Conservation (phyloP, 2,113 vertebrate species). For the Rhinoderma darwinii region DNA sequence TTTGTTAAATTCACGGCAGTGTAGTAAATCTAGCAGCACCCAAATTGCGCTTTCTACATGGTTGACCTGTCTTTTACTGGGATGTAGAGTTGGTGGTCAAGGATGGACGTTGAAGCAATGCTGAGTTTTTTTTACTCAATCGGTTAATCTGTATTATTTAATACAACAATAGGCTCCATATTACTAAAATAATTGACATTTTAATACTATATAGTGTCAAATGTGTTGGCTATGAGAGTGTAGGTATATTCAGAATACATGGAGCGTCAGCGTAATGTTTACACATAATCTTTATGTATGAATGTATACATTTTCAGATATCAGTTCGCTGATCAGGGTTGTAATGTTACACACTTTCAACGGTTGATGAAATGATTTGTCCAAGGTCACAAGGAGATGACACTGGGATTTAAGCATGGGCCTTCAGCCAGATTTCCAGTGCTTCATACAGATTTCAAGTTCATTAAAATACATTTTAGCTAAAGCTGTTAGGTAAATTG, state of each 20-base stretch:
- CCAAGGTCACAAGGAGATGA: conserved; percentile 27
- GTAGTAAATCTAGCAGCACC: neutral
- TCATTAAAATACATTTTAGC: neutral
- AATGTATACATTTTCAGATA: neutral
- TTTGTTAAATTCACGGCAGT: neutral
- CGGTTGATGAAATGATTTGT: conserved; percentile 2
- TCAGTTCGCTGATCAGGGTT: neutral
- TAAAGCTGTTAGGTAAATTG: neutral
- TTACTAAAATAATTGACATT: neutral
- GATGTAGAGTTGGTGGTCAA: neutral
- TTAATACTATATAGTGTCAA: neutral
- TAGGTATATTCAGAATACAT: neutral
- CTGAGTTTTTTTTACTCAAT: neutral
- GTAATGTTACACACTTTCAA: neutral
- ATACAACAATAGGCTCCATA: neutral
- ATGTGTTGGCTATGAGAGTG: neutral
- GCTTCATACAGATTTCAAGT: conserved; percentile 4
- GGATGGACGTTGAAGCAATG: neutral
- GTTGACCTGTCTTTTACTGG: neutral
- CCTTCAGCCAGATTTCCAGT: conserved; percentile 6
- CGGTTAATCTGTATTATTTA: neutral
- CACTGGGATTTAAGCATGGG: neutral
- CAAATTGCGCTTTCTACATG: neutral
- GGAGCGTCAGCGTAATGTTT: neutral
- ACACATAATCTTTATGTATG: neutral